These are phyloP conservation scores for Tetragonula clypearis DNA, from an alignment of 1,140 invertebrate genomes.

Conservation along the genomic window DNA sequence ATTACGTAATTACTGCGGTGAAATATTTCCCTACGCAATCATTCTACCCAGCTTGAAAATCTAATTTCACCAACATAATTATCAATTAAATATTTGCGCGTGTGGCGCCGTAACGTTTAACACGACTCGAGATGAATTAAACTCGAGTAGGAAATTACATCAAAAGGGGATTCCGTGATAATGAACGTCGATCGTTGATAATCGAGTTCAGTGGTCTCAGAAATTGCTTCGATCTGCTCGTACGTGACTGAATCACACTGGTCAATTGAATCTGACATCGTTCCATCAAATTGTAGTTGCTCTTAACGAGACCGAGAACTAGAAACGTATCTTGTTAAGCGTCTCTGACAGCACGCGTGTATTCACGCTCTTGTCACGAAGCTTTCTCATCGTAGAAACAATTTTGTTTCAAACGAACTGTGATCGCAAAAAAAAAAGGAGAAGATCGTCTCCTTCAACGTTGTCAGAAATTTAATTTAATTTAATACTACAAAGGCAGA, in stretches of 20 bases:
- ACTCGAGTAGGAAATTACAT: neutral
- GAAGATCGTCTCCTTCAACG: neutral
- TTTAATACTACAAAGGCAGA: neutral
- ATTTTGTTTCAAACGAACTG: neutral
- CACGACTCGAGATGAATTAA: neutral
- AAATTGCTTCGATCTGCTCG: conserved; percentile 62
- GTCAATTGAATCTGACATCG: conserved; percentile 36
- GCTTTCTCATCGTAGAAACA: neutral
- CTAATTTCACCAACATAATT: neutral
- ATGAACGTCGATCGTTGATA: conserved; percentile 62
- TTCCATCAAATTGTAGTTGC: neutral
- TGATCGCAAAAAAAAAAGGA: too few species aligned
- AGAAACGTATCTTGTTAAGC: neutral
- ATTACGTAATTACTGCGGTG: neutral
- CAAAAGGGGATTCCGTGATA: conserved; percentile 38
- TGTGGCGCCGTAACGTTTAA: neutral
- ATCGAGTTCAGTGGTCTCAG: conserved; percentile 62
- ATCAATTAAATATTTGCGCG: neutral
- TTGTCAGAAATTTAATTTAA: neutral
- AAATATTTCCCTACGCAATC: neutral
- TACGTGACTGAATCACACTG: conserved; percentile 44
- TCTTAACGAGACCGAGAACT: neutral
- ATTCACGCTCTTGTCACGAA: neutral
- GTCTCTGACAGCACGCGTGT: neutral
- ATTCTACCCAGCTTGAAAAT: neutral